A percentile compares a stretch with the other conserved stretches of the same genome.
Conservation (phyloP, 2,888 invertebrate species). For the Drosophila acutilabella region DNA sequence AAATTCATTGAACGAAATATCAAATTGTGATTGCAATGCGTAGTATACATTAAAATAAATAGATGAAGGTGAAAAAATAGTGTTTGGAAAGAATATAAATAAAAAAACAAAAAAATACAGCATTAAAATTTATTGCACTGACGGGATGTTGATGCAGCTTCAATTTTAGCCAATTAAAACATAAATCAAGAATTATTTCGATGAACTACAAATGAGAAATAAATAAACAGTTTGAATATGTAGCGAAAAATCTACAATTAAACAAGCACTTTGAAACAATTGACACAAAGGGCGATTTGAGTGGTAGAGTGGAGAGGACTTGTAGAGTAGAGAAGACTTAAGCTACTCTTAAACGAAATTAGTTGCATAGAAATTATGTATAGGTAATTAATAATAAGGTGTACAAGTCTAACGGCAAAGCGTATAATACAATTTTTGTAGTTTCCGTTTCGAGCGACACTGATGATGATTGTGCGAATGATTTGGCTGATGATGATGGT, state of each 20-base stretch:
- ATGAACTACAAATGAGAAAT: slow-evolving; percentile 33
- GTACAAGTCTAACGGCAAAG: slow-evolving; percentile 83
- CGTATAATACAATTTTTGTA: slow-evolving; percentile 85
- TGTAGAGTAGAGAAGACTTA: slow-evolving; percentile 37
- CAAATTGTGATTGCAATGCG: slow-evolving; percentile 35
- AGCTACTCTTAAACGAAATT: slow-evolving; percentile 50
- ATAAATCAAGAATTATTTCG: slow-evolving; percentile 26
- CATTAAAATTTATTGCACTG: slow-evolving; percentile 66
- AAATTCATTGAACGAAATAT: slow-evolving; percentile 55
- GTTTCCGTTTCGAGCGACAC: slow-evolving; percentile 84
- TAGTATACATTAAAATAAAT: slow-evolving; percentile 57
- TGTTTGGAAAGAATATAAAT: slow-evolving; percentile 22
- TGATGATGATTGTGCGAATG: slow-evolving; percentile 77
- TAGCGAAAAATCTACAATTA: slow-evolving; percentile 41
- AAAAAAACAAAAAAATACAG: slow-evolving; percentile 14
- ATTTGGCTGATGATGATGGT: slow-evolving; percentile 70
- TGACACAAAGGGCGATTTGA: slow-evolving; percentile 36
- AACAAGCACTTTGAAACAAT: slow-evolving; percentile 32
- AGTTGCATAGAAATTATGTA: slow-evolving; percentile 51
- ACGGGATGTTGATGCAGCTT: slow-evolving; percentile 55
- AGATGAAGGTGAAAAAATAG: slow-evolving; percentile 41
- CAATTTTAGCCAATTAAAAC: slow-evolving; percentile 39
- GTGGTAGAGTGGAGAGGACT: not conserved
- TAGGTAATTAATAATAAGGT: slow-evolving; percentile 45
- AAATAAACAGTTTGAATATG: slow-evolving; percentile 59